Base-by-base conservation (phyloP, 2,888 invertebrate species). In the Tribolium freemani region DNA sequence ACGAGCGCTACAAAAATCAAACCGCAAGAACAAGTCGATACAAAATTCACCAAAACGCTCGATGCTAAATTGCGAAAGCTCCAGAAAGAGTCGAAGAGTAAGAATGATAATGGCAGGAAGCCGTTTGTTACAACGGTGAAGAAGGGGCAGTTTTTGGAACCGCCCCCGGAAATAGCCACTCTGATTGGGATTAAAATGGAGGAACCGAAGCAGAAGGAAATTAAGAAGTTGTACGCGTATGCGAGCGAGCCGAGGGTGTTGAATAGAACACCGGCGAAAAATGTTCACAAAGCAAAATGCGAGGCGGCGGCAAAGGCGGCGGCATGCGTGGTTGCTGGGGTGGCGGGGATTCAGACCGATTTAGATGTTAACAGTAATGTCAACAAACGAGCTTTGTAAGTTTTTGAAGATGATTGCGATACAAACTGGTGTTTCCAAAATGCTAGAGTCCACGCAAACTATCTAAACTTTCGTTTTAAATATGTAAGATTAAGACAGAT, bases 121-220 rank as follows among this genome's bases (percentile, higher is more conserved):
- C 90, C 94, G 6, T 95, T 95, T 83, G 91, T 95, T 75, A 94
- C 94, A 6, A 94, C 94, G 0, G 95, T 95, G 50, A 93, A 92
- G 79, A 91, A 90, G 61, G 95, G 95, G 1, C 91, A 92, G 80
- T 95, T 95, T 83, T 86, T 95, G 75, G 91, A 93, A 81, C 95
- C 95, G 3, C 93, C 94, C 0, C 91, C 91, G n/a, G 91, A 91
- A 81, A 86, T 92, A 50, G 93, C 93, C 5, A 85, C 87, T 4
- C 87, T 92, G n/a, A 87, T 93, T 13, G 92, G 92, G 0, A 87
- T 92, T 69, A 83, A 81, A 71, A 63, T 81, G 10, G 82, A 82
- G 38, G 81, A 82, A 8, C 76, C 80, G 20, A 79, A 75, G 51
- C 77, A 79, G 20, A 82, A 82, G 78, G 84, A 76, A 80, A 26